Evolutionary conservation across 2,113 vertebrate genomes (phyloP).

Genomic region (Electrona antarctica): DNA sequence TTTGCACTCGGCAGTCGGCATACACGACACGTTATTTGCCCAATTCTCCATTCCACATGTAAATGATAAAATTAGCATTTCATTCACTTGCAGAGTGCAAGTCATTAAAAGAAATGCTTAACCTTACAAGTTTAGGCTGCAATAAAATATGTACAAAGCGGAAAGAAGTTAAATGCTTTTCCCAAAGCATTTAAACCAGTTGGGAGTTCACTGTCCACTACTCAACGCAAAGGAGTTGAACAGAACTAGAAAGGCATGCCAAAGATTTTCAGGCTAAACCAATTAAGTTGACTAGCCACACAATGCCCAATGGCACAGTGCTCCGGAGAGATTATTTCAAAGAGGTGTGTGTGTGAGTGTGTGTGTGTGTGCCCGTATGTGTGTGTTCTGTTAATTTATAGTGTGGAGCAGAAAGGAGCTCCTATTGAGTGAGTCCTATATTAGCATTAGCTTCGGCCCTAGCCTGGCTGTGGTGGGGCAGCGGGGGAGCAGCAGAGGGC

Average conservation of each 20-base stretch:
- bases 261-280: slow-evolving; percentile 70
- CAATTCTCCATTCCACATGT: neutral
- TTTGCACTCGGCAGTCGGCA: neutral
- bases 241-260: slow-evolving; percentile 38
- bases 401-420: slow-evolving; percentile 42
- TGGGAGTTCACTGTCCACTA: no score
- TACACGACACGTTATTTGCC: neutral
- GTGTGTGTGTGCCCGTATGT: no score
- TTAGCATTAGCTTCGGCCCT: slow-evolving; percentile 66
- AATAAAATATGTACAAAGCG: slow-evolving; percentile 12
- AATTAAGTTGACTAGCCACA: slow-evolving; percentile 60
- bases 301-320: slow-evolving; percentile 50
- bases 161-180: slow-evolving; percentile 19
- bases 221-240: neutral
- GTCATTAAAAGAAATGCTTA: neutral
- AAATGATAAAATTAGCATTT: neutral
- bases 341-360: neutral
- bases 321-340: slow-evolving; percentile 37
- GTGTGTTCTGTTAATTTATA: slow-evolving; percentile 60
- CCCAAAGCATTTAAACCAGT: slow-evolving; percentile 1
- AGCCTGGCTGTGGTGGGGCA: slow-evolving; percentile 27
- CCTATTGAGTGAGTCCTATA: slow-evolving; percentile 60
- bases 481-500: slow-evolving; percentile 42
- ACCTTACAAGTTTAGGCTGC: slow-evolving; percentile 10
- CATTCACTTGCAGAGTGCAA: neutral